phyloP scores from a whole-genome alignment of 2,888 invertebrate genomes.

The Clepsis dumicolana region DNA sequence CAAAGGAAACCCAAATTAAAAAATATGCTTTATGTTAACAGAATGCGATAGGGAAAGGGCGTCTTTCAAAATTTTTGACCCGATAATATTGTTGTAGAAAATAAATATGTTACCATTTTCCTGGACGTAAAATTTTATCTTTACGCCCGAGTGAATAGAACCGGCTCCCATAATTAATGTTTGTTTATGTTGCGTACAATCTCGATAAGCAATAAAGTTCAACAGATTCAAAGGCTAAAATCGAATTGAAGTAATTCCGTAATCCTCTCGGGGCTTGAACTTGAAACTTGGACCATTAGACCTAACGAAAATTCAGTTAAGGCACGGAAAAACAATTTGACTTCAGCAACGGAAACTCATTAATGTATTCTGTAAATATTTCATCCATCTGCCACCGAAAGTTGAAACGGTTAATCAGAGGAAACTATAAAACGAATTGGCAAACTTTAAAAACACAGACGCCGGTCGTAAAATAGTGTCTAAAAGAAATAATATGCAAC shows the following conservation, averaged over 20 bases:
- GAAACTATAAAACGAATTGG: constrained; percentile 41
- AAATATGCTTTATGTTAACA: background rate
- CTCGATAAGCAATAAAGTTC: constrained; percentile 2
- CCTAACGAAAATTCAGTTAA: background rate
- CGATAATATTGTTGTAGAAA: background rate
- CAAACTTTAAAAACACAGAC: constrained; percentile 36
- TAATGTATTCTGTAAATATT: constrained; percentile 17
- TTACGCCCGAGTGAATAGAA: background rate
- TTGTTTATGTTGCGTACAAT: constrained; percentile 10
- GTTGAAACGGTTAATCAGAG: constrained; percentile 25
- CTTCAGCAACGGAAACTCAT: constrained; percentile 13
- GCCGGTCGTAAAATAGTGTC: constrained; percentile 34
- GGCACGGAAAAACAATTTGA: constrained; percentile 9
- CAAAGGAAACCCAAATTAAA: constrained; percentile 2
- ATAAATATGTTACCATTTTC: background rate
- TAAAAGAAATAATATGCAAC: constrained; percentile 29
- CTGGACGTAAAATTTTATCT: background rate
- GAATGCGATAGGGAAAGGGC: background rate
- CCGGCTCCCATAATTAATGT: background rate
- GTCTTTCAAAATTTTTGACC: background rate
- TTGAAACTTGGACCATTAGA: constrained; percentile 19
- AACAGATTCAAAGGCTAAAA: background rate
- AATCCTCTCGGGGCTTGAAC: constrained; percentile 11
- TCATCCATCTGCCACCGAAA: constrained; percentile 2
- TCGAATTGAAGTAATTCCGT: constrained; percentile 2